A percentile compares a stretch with the other conserved stretches of the same genome.
Evolutionary conservation across 2,113 vertebrate genomes (phyloP).

Genomic region (Cinclus mexicanus): DNA sequence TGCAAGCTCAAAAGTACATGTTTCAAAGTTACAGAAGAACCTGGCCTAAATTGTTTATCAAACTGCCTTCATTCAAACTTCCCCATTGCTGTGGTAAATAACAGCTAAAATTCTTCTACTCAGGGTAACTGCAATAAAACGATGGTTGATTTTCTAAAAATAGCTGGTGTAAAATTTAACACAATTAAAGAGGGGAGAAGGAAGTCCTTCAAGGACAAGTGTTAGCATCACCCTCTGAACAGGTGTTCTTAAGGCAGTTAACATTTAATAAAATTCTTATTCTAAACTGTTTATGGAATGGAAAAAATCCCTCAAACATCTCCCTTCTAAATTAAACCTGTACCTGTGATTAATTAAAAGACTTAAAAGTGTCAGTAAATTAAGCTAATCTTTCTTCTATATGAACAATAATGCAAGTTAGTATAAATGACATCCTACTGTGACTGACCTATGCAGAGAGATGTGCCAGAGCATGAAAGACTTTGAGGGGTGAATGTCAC

Average conservation of each 20-base stretch:
- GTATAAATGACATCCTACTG: background rate
- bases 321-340: background rate
- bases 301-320: background rate
- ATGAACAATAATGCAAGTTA: background rate
- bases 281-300: background rate
- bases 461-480: background rate
- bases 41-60: background rate
- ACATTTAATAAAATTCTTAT: background rate
- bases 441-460: background rate
- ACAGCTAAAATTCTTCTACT: background rate
- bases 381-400: background rate
- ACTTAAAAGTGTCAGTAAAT: background rate
- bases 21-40: background rate
- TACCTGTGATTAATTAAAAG: background rate
- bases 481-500: background rate
- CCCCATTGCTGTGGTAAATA: background rate
- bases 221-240: background rate
- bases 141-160: background rate
- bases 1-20: background rate
- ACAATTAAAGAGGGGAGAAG: rapidly evolving
- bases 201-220: background rate
- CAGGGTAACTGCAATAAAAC: background rate
- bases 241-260: background rate
- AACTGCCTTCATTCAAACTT: background rate
- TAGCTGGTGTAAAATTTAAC: background rate